Evolutionary conservation across 2,113 vertebrate genomes (phyloP).

Genomic region (Procavia capensis): DNA sequence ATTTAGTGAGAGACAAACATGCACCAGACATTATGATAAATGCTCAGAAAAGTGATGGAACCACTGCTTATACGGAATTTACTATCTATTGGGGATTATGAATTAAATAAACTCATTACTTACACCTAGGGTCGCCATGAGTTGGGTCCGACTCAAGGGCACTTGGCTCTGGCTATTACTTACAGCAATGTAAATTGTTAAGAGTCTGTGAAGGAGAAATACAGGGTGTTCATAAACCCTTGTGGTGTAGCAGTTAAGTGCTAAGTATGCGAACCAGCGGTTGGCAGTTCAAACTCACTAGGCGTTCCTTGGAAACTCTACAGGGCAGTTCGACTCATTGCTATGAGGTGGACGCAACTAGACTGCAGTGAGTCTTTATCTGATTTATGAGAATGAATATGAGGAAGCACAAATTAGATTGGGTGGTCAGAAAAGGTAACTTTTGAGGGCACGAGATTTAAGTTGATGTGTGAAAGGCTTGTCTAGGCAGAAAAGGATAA

Average conservation of each 20-base stretch:
- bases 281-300: too few species aligned
- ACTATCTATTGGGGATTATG: neutral
- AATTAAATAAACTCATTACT: neutral
- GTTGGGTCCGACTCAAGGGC: too few species aligned
- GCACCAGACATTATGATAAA: neutral
- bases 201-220: slow-evolving; percentile 25
- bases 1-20: neutral
- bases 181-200: neutral
- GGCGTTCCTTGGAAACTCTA: too few species aligned
- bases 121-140: too few species aligned
- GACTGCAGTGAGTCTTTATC: too few species aligned
- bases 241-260: too few species aligned
- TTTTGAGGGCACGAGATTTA: neutral
- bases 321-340: too few species aligned
- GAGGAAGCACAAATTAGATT: neutral
- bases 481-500: neutral
- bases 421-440: neutral
- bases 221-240: too few species aligned
- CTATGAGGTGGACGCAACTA: too few species aligned
- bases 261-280: too few species aligned
- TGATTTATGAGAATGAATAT: neutral
- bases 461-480: neutral
- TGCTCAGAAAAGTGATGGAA: neutral
- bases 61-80: neutral
- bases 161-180: too few species aligned